Base-by-base conservation (phyloP, 1,140 invertebrate species). In the Vanessa tameamea region DNA sequence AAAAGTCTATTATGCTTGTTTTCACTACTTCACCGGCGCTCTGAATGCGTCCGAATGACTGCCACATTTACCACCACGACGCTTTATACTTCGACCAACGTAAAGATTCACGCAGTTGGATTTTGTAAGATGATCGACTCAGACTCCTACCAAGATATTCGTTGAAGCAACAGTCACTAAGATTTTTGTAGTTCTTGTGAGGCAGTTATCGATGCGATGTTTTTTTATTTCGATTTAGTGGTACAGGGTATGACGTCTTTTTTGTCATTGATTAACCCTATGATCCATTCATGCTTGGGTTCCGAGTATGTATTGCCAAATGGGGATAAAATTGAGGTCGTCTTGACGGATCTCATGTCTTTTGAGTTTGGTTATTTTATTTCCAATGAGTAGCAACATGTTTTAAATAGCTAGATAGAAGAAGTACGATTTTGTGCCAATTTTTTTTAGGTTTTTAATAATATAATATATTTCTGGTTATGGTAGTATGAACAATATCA, bases 11-110 rank as follows among this genome's bases (percentile, higher is more conserved):
- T 80, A 70, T 83, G 82, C 67, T 77, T 68, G 72, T 80, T 79
- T 81, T 82, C 80, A 90, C 88, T 73, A 87, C 86, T 88, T 87
- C 82, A 87, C 88, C 73, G 87, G 78, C 81, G 87, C 91, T 86
- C 79, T 85, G 90, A 84, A 88, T 86, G 84, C 82, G 84, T 84
- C 77, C 81, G 91, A 91, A 92, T 91, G 89, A 85, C 86, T 87
- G 82, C 85, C 81, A 86, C 78, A 82, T 84, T 84, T 78, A 88
- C 88, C 82, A 84, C 85, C 76, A 73, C 89, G 65, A 78, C 83
- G 85, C 86, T 92, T 92, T 92, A 92, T 92, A 92, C 86, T 86
- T 91, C 85, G 83, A 90, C 86, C 85, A 84, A 83, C 77, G 80
- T 81, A 90, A 92, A 92, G 89, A 91, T 87, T 89, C 83, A 87